phyloP scores from a whole-genome alignment of 2,113 vertebrate genomes.

The Corydoras maculifer region DNA sequence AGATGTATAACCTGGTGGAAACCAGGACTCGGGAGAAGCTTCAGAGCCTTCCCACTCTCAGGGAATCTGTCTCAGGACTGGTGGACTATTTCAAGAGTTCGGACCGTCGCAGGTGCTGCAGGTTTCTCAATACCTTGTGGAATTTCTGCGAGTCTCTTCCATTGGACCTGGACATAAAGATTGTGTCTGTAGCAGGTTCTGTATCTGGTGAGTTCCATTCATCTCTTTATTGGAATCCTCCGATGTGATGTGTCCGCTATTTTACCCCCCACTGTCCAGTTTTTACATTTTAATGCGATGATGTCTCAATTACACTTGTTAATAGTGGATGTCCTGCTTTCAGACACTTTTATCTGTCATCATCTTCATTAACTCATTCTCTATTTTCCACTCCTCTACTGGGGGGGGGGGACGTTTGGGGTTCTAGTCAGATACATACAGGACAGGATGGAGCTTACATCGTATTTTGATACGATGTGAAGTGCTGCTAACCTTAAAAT shows the following conservation, averaged over 20 bases:
- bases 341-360: too few species aligned
- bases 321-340: too few species aligned
- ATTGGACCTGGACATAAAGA: constrained; percentile 66
- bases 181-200: constrained; percentile 62
- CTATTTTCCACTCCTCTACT: too few species aligned
- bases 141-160: constrained; percentile 67
- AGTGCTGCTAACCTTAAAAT: too few species aligned
- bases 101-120: constrained; percentile 48
- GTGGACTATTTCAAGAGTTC: constrained; percentile 56
- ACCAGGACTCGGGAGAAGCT: neutral
- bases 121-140: constrained; percentile 68
- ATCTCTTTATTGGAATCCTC: neutral
- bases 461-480: too few species aligned
- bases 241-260: neutral
- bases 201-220: constrained; percentile 47
- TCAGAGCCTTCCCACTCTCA: rapidly evolving
- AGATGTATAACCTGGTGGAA: constrained; percentile 49
- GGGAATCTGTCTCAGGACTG: constrained; percentile 34
- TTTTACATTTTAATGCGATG: too few species aligned
- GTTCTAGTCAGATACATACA: too few species aligned
- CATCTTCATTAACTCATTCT: too few species aligned
- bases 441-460: too few species aligned
- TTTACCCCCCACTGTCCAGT: too few species aligned
- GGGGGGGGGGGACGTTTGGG: too few species aligned
- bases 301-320: too few species aligned